Evolutionary conservation across 64 coral and sea anemone genomes (phyloP), one percentile per base, ranked within the genome.

Genomic region (Stichodactyla mertensii): DNA sequence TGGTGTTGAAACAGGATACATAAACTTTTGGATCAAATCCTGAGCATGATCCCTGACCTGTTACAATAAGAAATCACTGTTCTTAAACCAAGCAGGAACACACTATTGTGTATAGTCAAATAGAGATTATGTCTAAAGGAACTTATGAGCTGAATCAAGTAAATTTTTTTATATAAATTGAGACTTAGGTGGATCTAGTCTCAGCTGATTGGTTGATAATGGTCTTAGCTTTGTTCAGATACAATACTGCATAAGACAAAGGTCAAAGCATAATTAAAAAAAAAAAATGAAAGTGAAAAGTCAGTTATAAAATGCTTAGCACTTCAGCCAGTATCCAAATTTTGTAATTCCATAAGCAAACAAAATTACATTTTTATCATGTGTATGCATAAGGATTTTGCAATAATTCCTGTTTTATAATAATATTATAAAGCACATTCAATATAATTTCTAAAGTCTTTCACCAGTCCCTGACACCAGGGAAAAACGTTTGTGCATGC

Each of bases 21-120:
- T 97, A 97, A 97, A 97, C 91, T 97, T 97, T 62, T 97, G 94
- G 15, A 97, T 85, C 20, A 97, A 70, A 55, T 97, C 94, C 85
- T 97, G 94, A 13, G 94, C 79, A 64, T 89, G 92, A 56, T 97
- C 91, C n/a, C 94, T 91, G 53, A 97, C 94, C 94, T 97, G 16
- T 56, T 61, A 81, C 7, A 74, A 74, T 22, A 58, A 58, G 8
- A 70, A 27, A 19, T 74, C 7, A 74, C 24, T 19, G 11, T 74
- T 27, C 7, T 9, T 12, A n/a, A 74, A 1, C 11, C 36, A 74
- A 74, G 4, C 27, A 28, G 69, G 23, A 74, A 31, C 24, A 74
- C 2, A 74, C 8, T 4, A 71, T 9, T 22, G 28, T 26, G 12
- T n/a, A 31, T 4, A 66, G 69, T 10, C 24, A 27, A 13, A 23